phyloP scores from a whole-genome alignment of 2,113 vertebrate species.

The Eretmochelys imbricata region DNA sequence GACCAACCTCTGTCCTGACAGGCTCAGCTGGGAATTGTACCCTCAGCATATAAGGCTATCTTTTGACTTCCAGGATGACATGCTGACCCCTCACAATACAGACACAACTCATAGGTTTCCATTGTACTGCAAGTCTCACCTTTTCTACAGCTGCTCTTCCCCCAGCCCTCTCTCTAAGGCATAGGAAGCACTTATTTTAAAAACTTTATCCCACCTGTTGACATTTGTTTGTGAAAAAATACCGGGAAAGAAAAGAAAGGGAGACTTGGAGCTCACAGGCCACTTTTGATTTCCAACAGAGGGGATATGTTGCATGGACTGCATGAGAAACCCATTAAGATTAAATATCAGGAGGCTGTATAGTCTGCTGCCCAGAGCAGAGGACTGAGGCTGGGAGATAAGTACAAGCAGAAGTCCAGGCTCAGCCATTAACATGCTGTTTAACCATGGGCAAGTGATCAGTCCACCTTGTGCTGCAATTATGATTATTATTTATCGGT shows the following conservation, averaged over 20 bases:
- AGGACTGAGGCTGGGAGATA: neutral
- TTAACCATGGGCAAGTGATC: neutral
- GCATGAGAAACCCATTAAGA: conserved; percentile 2
- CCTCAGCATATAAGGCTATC: neutral
- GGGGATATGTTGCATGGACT: neutral
- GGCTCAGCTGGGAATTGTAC: neutral
- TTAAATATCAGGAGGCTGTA: neutral
- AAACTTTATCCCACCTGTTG: neutral
- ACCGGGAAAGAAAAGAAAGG: neutral
- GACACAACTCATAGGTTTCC: neutral
- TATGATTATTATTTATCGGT: neutral
- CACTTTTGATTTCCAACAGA: neutral
- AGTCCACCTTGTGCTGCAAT: neutral
- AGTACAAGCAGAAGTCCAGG: neutral
- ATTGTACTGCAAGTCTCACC: neutral
- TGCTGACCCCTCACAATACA: neutral
- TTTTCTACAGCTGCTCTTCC: neutral
- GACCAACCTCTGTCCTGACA: neutral
- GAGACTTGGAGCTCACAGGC: neutral
- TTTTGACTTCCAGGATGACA: neutral
- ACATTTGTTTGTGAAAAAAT: neutral
- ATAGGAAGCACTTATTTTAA: neutral
- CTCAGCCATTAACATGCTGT: neutral
- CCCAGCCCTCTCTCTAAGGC: neutral
- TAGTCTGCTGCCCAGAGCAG: neutral